Evolutionary conservation across 2,113 vertebrate species (phyloP).

Genomic region (Hydrochoerus hydrochaeris): DNA sequence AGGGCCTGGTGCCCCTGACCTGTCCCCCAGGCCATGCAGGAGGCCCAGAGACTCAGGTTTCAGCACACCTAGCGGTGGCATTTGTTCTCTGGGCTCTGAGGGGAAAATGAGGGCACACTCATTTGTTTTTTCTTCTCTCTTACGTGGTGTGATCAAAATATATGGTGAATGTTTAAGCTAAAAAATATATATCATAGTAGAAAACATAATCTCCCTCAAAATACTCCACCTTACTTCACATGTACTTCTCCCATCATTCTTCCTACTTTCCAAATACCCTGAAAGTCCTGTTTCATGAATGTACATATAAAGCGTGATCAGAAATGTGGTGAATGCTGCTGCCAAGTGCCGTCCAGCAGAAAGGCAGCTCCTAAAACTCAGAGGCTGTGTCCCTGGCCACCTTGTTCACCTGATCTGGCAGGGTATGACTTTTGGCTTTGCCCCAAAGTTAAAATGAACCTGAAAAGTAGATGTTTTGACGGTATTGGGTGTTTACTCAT

Average conservation of each 20-base stretch:
- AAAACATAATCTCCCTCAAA: background rate
- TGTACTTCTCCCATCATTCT: background rate
- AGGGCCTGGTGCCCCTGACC: background rate
- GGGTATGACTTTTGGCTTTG: background rate
- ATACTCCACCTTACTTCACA: background rate
- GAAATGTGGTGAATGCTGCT: background rate
- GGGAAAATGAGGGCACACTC: background rate
- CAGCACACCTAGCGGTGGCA: background rate
- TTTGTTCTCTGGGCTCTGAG: background rate
- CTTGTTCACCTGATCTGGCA: background rate
- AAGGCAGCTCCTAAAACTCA: background rate
- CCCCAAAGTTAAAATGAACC: background rate
- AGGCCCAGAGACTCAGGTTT: background rate
- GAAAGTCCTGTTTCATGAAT: background rate
- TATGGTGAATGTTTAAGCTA: background rate
- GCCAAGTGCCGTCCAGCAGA: accelerated
- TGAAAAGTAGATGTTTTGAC: background rate
- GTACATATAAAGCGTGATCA: background rate
- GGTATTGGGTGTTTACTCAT: too few relatives aligned
- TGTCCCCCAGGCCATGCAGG: background rate
- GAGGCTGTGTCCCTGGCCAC: background rate
- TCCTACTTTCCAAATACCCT: background rate
- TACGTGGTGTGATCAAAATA: background rate
- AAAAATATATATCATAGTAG: background rate
- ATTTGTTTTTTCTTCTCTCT: background rate